Conservation (phyloP, 37 sponge, comb jelly and placozoan species). For the Trichoplax adhaerens region DNA sequence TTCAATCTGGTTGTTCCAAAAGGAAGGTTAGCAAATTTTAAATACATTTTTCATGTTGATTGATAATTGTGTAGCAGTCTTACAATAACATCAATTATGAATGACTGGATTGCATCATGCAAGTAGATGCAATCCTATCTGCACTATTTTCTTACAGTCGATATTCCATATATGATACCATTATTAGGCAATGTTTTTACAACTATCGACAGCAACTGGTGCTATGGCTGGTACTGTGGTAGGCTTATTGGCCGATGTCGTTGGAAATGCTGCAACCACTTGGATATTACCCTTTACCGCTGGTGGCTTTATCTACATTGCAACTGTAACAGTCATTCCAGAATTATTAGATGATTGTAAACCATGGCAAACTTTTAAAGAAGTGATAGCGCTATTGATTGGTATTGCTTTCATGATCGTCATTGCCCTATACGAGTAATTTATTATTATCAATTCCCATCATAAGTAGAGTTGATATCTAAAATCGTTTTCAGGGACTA, state of each 20-base stretch:
- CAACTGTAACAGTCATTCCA: constrained; percentile 75
- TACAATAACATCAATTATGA: too few relatives aligned
- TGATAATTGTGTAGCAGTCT: too few relatives aligned
- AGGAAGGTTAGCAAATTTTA: constrained; percentile 33
- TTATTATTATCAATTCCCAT: too few relatives aligned
- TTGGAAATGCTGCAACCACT: constrained; percentile 17
- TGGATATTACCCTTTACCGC: constrained; percentile 96
- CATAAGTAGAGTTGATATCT: too few relatives aligned
- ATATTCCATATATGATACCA: too few relatives aligned
- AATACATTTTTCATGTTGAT: too few relatives aligned
- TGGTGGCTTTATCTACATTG: constrained; percentile 96
- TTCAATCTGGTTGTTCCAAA: constrained; percentile 83
- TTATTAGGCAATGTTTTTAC: not conserved
- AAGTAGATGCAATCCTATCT: constrained; percentile 3
- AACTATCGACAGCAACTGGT: constrained; percentile 76
- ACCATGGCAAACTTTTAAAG: constrained; percentile 46
- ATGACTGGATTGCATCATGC: constrained; percentile 8
- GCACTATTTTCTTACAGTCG: too few relatives aligned
- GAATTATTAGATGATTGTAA: constrained; percentile 61
- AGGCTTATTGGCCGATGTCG: constrained; percentile 58
- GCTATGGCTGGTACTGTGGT: constrained; percentile 64
- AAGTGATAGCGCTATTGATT: constrained; percentile 49
- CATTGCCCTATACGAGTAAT: constrained; percentile 52
- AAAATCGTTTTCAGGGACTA: too few relatives aligned
- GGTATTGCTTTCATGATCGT: constrained; percentile 78